Conservation (phyloP, 1,140 invertebrate species). For the Bombus sylvicola region DNA sequence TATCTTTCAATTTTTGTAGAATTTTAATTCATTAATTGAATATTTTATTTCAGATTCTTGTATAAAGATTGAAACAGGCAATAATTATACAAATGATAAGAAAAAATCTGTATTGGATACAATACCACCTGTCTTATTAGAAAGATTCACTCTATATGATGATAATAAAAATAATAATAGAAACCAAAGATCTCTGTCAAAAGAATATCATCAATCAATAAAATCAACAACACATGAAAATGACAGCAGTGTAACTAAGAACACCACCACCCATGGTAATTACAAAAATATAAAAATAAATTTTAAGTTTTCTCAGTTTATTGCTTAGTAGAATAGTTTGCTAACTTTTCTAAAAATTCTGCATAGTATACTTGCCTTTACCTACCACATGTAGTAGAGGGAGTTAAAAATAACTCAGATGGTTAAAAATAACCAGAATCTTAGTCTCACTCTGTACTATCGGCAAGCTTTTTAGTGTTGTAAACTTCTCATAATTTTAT, state of each 20-base stretch:
- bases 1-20: neutral
- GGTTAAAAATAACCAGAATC: slow-evolving; percentile 77
- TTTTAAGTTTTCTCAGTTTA: slow-evolving; percentile 7
- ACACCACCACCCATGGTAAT: slow-evolving; percentile 67
- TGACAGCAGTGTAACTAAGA: slow-evolving; percentile 63
- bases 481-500: slow-evolving; percentile 65
- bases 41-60: slow-evolving; percentile 49
- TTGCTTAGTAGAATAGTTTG: neutral
- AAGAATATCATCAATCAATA: slow-evolving; percentile 62
- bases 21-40: slow-evolving; percentile 6
- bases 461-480: slow-evolving; percentile 57
- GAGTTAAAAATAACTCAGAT: slow-evolving; percentile 77
- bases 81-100: slow-evolving; percentile 56
- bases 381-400: slow-evolving; percentile 34
- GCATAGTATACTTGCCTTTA: slow-evolving; percentile 18
- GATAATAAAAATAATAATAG: slow-evolving; percentile 73
- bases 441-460: slow-evolving; percentile 55
- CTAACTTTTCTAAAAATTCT: slow-evolving; percentile 29
- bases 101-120: slow-evolving; percentile 60
- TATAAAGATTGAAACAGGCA: slow-evolving; percentile 51
- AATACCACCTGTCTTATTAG: slow-evolving; percentile 51
- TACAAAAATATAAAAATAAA: slow-evolving; percentile 42
- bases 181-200: slow-evolving; percentile 62
- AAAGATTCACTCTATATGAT: slow-evolving; percentile 59
- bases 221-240: slow-evolving; percentile 67